Evolutionary conservation across 2,113 vertebrate species (phyloP).

Genomic region (Acrocephalus arundinaceus): DNA sequence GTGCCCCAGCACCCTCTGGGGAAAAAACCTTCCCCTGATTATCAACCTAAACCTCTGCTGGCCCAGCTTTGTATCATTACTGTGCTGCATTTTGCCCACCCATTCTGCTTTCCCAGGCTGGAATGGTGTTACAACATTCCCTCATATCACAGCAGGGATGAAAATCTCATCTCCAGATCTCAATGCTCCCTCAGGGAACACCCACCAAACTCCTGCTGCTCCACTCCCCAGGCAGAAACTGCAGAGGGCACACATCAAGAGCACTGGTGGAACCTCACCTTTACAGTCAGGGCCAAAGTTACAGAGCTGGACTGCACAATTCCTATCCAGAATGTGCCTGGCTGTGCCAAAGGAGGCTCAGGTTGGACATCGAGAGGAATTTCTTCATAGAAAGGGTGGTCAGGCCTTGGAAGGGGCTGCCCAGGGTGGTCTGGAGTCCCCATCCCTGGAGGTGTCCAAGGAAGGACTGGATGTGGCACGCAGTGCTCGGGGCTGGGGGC

Average conservation of each 20-base stretch:
- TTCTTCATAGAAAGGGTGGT: neutral
- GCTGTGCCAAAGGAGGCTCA: neutral
- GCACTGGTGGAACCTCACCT: accelerated
- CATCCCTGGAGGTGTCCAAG: neutral
- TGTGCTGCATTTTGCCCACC: accelerated
- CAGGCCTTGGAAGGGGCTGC: neutral
- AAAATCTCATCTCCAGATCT: neutral
- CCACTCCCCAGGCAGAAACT: neutral
- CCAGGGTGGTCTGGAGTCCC: neutral
- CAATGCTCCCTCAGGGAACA: accelerated
- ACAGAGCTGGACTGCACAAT: neutral
- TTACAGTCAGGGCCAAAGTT: neutral
- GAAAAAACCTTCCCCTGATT: neutral
- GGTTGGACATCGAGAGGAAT: neutral
- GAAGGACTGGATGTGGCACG: neutral
- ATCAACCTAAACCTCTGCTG: neutral
- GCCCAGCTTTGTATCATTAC: neutral
- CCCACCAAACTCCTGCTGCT: neutral
- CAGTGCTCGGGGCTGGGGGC: neutral
- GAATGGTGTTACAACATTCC: accelerated
- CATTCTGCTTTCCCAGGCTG: accelerated
- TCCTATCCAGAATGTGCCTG: neutral
- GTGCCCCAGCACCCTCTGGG: neutral
- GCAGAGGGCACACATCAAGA: neutral
- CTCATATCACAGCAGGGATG: neutral